These are phyloP conservation scores for Bombyx mandarina DNA, from an alignment of 1,140 invertebrate genomes.

Conservation along the genomic window DNA sequence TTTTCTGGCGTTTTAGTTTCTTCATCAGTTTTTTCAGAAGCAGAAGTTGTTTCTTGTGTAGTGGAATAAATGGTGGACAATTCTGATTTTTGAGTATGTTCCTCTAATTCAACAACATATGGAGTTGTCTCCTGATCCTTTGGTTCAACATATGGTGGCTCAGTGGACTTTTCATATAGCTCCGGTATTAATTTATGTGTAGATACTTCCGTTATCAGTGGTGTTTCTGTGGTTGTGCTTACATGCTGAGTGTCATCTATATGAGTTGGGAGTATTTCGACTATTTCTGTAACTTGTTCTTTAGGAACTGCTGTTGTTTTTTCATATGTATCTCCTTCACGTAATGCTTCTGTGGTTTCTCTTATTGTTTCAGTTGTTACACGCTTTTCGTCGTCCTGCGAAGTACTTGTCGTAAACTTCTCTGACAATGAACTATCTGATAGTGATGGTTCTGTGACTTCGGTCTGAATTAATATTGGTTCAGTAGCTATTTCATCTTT, in stretches of 20 bases:
- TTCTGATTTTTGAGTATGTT: constrained; percentile 43
- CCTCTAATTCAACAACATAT: constrained; percentile 49
- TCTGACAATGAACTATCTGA: not conserved
- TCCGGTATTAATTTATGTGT: not conserved
- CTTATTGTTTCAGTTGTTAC: constrained; percentile 1
- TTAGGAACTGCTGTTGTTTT: not conserved
- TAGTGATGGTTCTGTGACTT: no score
- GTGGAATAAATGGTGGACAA: constrained; percentile 13
- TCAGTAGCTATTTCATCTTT: not conserved
- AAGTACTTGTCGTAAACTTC: not conserved
- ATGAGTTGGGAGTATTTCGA: not conserved
- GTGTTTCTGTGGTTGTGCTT: constrained; percentile 10
- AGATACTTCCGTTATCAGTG: constrained; percentile 6
- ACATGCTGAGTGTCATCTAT: constrained; percentile 18
- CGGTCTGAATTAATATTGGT: not conserved
- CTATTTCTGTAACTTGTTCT: not conserved
- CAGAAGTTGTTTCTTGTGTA: constrained; percentile 5
- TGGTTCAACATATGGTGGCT: constrained; percentile 16
- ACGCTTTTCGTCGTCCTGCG: not conserved
- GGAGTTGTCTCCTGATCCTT: constrained; percentile 31
- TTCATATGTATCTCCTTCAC: not conserved
- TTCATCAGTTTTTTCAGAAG: constrained; percentile 13
- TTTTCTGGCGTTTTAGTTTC: constrained; percentile 5
- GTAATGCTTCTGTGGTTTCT: not conserved
- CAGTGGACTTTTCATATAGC: constrained; percentile 22